Conservation (phyloP, 2,113 vertebrate species). For the Psilopogon haemacephalus region DNA sequence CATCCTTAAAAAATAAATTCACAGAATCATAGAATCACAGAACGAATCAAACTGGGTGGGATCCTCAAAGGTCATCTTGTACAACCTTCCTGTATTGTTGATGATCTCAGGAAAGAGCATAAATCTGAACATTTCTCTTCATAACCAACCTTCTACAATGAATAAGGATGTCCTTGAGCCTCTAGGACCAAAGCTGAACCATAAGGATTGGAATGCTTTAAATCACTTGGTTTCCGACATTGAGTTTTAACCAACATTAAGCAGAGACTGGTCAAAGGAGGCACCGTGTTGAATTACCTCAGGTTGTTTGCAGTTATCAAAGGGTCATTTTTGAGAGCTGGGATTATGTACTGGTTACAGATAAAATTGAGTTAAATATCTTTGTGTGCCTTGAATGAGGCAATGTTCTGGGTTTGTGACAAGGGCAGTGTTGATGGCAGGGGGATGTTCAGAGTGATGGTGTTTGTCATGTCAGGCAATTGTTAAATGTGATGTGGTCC, state of each 20-base stretch:
- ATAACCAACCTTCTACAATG: neutral
- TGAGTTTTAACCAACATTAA: neutral
- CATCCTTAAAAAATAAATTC: neutral
- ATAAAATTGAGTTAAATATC: neutral
- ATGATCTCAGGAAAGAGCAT: neutral
- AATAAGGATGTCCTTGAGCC: neutral
- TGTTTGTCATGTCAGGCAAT: neutral
- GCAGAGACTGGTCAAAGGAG: neutral
- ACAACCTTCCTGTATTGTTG: neutral
- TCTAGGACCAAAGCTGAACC: neutral
- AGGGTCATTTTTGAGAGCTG: neutral
- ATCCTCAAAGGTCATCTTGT: no score
- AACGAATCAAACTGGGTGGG: no score
- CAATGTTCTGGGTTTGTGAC: neutral
- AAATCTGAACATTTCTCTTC: neutral
- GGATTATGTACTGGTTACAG: neutral
- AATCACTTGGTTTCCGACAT: neutral
- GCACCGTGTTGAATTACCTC: neutral
- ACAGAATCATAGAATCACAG: no score
- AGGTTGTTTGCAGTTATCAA: neutral
- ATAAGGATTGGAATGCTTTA: neutral
- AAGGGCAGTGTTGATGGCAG: neutral
- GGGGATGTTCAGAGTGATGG: neutral
- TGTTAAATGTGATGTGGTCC: fast-evolving
- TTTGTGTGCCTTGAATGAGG: neutral